Evolutionary conservation across 2,113 vertebrate species (phyloP), one percentile per base, ranked within the genome.

Genomic region (Thymallus thymallus): DNA sequence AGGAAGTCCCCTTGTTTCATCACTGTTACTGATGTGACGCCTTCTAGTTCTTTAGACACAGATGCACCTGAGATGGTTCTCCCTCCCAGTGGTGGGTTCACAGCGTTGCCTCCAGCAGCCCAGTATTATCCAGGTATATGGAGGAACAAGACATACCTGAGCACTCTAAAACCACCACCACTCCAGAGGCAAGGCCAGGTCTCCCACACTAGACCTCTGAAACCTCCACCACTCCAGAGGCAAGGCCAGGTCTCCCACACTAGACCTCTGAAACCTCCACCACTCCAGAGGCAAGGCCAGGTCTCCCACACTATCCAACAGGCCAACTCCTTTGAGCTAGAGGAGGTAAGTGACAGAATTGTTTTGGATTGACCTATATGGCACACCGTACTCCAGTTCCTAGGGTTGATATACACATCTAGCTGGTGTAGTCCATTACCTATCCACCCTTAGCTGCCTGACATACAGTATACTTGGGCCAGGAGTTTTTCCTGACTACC

Each of bases 251-350:
- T 56, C 74, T n/a, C n/a, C n/a, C n/a, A n/a, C n/a, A n/a, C n/a
- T n/a, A n/a, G n/a, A n/a, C n/a, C 35, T 41, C 35, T 41, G 35
- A 41, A 41, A 41, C 35, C 35, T 10, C 9, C 35, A 41, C 9
- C 35, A 12, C 9, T 51, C 76, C 48, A n/a, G 73, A 72, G 41
- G 75, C 6, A 20, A 55, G 51, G 12, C 18, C 1, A 51, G 1
- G 23, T 56, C 74, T 72, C 80, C 66, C 73, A 18, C 20, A 83
- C 76, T 29, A 83, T 84, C 2, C 81, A 79, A 78, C 83, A 84
- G 45, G 79, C 35, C 22, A 93, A 92, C 69, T 92, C 92, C 45
- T 93, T 92, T 26, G 92, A 94, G 76, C 79, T 93, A 58, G 92
- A 94, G 67, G 91, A 95, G 93, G 93, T 94, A 88, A 70, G 1